Percentiles rank a stretch among this genome's conserved stretches.
Conservation (phyloP, 2,113 vertebrate species). For the Corythaixoides concolor region DNA sequence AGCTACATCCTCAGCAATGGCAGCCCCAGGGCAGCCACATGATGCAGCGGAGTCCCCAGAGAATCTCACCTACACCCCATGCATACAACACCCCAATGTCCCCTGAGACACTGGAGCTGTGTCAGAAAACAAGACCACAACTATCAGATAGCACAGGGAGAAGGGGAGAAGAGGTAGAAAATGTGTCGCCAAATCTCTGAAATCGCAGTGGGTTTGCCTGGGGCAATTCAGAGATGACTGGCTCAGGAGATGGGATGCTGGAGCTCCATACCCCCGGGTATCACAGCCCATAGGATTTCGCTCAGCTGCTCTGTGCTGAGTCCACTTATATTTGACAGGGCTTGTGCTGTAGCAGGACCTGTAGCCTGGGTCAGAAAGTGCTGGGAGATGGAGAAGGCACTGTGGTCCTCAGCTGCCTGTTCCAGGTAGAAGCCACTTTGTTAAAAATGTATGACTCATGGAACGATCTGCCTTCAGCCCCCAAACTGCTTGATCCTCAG, state of each 20-base stretch:
- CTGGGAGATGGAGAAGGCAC: not conserved
- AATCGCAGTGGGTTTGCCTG: not conserved
- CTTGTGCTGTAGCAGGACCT: not conserved
- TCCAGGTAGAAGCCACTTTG: not conserved
- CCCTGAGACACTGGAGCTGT: not conserved
- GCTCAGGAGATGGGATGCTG: not conserved
- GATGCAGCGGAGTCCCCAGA: not conserved
- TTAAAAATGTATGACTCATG: not conserved
- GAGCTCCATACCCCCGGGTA: not conserved
- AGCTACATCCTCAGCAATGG: not conserved
- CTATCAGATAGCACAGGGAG: not conserved
- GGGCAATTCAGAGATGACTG: not conserved
- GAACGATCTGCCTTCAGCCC: not conserved
- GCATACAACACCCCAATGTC: rapidly evolving
- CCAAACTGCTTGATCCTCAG: not conserved
- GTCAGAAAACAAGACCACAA: not conserved
- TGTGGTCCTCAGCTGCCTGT: not conserved
- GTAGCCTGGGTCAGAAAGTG: not conserved
- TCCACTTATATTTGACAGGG: not conserved
- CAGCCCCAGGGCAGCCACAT: not conserved
- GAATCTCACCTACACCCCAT: not conserved
- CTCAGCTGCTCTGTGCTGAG: not conserved
- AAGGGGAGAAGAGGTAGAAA: not conserved
- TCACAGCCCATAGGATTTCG: not conserved
- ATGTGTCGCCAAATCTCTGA: not conserved